These are phyloP conservation scores for Arctopsyche grandis DNA, from an alignment of 1,140 invertebrate species.

Conservation along the genomic window DNA sequence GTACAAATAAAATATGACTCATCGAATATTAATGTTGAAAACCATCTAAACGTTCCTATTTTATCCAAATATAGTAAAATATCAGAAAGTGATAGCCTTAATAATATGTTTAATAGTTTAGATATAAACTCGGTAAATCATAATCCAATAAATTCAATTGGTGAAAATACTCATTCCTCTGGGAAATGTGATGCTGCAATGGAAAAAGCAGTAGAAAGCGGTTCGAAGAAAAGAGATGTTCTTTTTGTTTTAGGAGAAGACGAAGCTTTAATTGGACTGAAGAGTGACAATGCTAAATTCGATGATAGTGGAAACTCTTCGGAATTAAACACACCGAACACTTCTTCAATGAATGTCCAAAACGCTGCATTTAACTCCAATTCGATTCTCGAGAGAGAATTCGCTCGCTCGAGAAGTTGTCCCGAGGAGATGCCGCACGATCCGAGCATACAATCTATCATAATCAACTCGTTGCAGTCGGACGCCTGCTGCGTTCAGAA, in stretches of 20 bases:
- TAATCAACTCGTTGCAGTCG: slow-evolving; percentile 17
- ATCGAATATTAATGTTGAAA: neutral
- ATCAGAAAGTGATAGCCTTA: neutral
- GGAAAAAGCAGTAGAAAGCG: neutral
- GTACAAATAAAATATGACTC: neutral
- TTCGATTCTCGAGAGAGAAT: neutral
- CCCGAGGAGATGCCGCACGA: neutral
- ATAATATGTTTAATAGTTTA: neutral
- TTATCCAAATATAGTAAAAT: no score
- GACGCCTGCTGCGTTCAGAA: slow-evolving; percentile 59
- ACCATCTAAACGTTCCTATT: no score
- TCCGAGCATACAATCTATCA: neutral
- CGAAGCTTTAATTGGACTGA: slow-evolving; percentile 70
- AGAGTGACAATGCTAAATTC: neutral
- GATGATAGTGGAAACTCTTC: neutral
- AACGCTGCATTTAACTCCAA: neutral
- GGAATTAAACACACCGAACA: neutral
- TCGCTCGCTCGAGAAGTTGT: slow-evolving; percentile 39
- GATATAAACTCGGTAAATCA: neutral
- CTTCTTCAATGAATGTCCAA: neutral
- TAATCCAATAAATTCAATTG: neutral
- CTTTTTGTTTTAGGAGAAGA: slow-evolving; percentile 83
- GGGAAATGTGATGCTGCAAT: neutral
- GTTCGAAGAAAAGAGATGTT: slow-evolving; percentile 62
- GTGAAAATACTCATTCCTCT: neutral